Evolutionary conservation across 2,888 invertebrate species (phyloP).

Genomic region (Dendrolimus houi): DNA sequence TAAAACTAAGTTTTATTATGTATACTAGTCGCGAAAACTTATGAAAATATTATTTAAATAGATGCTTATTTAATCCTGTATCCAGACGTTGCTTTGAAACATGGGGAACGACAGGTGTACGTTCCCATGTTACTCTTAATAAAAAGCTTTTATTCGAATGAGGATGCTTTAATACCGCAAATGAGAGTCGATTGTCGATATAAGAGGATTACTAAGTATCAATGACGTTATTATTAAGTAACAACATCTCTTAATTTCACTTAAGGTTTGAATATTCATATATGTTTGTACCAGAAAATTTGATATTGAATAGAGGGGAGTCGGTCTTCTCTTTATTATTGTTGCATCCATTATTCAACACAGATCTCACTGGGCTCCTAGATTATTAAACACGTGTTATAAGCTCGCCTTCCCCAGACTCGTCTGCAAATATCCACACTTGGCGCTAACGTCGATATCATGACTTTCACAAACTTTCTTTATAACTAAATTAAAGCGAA

Average conservation of each 20-base stretch:
- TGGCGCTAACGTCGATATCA: conserved; percentile 48
- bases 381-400: conserved; percentile 73
- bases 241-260: conserved; percentile 13
- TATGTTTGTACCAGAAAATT: conserved; percentile 15
- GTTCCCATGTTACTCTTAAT: conserved; percentile 47
- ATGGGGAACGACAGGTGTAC: conserved; percentile 44
- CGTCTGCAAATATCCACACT: conserved; percentile 45
- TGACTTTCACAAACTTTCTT: conserved; percentile 20
- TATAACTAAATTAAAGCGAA: conserved; percentile 1
- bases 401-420: conserved; percentile 56
- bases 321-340: conserved; percentile 46
- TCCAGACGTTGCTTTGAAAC: conserved; percentile 36
- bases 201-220: conserved; percentile 40
- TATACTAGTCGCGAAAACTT: too few relatives aligned
- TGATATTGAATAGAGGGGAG: conserved; percentile 43
- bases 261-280: conserved; percentile 10
- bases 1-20: too few relatives aligned
- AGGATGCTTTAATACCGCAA: conserved; percentile 36
- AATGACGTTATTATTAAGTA: conserved; percentile 23
- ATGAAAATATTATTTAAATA: too few relatives aligned
- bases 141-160: conserved; percentile 38
- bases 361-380: conserved; percentile 49
- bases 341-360: conserved; percentile 68
- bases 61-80: conserved; percentile 25
- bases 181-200: conserved; percentile 38